phyloP scores from a whole-genome alignment of 2,888 invertebrate genomes.

The Melanotus villosus region DNA sequence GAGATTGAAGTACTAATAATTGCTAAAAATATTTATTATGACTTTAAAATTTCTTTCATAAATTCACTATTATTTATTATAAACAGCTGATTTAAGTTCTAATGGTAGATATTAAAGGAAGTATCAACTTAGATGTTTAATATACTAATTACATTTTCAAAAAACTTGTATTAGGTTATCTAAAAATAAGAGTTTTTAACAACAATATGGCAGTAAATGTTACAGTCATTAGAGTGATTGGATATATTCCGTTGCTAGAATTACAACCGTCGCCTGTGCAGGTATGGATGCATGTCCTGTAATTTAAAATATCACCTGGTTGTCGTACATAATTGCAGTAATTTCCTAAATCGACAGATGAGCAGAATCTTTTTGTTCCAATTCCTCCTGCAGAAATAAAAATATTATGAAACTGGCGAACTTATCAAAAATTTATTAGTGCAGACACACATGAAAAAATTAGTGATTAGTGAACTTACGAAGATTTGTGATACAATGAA shows the following conservation, averaged over 20 bases:
- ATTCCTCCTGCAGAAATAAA: constrained; percentile 82
- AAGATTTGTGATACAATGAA: too few species aligned
- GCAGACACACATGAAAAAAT: too few species aligned
- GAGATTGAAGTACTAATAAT: too few species aligned
- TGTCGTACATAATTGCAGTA: constrained; percentile 91
- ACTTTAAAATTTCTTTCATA: too few species aligned
- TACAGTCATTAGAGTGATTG: background rate
- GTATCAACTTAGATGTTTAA: too few species aligned
- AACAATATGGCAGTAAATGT: background rate
- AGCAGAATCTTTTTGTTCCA: constrained; percentile 90
- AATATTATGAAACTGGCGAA: background rate
- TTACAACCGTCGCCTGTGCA: constrained; percentile 90
- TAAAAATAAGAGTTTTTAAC: background rate
- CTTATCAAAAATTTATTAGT: too few species aligned
- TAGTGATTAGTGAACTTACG: too few species aligned
- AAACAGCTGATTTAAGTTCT: too few species aligned
- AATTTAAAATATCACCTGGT: constrained; percentile 85
- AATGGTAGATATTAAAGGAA: too few species aligned
- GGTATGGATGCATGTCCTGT: constrained; percentile 91
- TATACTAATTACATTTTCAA: background rate
- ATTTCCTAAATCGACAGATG: constrained; percentile 88
- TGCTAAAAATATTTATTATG: too few species aligned
- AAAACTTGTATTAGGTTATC: background rate
- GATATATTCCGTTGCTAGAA: constrained; percentile 56
- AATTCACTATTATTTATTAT: too few species aligned